Base-by-base conservation (phyloP, 2,888 invertebrate species). In the Euclidia mi region DNA sequence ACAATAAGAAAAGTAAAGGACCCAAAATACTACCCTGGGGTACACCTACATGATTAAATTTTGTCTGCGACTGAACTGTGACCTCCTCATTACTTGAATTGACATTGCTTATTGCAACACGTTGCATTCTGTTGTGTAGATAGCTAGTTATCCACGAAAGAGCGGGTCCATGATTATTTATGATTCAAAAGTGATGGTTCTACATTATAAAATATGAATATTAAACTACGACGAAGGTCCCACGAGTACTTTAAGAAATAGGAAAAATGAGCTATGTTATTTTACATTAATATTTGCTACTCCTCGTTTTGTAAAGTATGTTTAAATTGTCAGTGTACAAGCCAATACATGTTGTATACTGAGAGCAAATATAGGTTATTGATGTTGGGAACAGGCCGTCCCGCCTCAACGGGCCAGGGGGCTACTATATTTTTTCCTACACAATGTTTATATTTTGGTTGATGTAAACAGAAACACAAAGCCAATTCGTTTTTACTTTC, bases 141-240 rank as follows among this genome's bases (percentile, higher is more conserved):
- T n/a, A n/a, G n/a, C n/a, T n/a, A n/a, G n/a, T n/a, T n/a, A n/a
- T n/a, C n/a, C n/a, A n/a, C n/a, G n/a, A n/a, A n/a, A n/a, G n/a
- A n/a, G n/a, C n/a, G n/a, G n/a, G n/a, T n/a, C n/a, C n/a, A n/a
- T n/a, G n/a, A 71, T 65, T 60, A 67, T 75, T 64, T 57, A 59
- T 64, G 61, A 76, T 72, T 69, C 35, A 69, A 68, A 72, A 71
- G 63, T 60, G 55, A 59, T 67, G 62, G 61, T 17, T 75, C 81
- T 83, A 82, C 80, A 61, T 81, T 80, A 82, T 71, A 83, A 81
- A 78, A 81, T 79, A 79, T 81, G 69, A 72, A 75, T 81, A 83
- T 81, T 68, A 78, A 71, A 87, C 84, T 78, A 85, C 78, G 81
- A 85, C 76, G 81, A 84, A 91, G 92, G 92, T 92, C 92, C 92